phyloP scores from a whole-genome alignment of 2,888 invertebrate species.

The Sthenelais limicola region DNA sequence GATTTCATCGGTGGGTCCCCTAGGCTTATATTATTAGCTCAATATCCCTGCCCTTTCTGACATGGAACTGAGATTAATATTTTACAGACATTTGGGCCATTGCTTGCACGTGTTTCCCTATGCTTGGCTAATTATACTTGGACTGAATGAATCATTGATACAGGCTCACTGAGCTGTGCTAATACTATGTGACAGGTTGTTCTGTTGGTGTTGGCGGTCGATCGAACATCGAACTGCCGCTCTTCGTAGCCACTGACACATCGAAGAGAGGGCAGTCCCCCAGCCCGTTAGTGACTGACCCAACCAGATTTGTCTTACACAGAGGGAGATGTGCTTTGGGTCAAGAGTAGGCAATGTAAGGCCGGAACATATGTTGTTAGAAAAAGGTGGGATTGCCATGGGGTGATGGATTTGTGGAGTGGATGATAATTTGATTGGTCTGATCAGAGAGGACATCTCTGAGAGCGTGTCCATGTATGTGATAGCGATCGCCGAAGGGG shows the following conservation, averaged over 20 bases:
- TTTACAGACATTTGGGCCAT: slow-evolving; percentile 23
- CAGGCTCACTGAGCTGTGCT: slow-evolving; percentile 30
- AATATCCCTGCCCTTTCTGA: slow-evolving; percentile 34
- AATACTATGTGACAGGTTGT: slow-evolving; percentile 36
- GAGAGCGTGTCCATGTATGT: too few species aligned
- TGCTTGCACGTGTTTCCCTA: background rate
- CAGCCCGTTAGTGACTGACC: too few species aligned
- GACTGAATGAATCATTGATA: slow-evolving; percentile 27
- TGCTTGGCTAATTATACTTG: slow-evolving; percentile 29
- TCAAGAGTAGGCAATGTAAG: too few species aligned
- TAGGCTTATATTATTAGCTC: slow-evolving; percentile 36
- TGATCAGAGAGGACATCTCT: background rate
- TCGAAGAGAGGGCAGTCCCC: too few species aligned
- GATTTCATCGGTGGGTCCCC: too few species aligned
- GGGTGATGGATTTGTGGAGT: background rate
- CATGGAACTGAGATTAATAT: slow-evolving; percentile 36
- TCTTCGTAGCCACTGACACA: background rate
- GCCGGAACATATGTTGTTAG: too few species aligned
- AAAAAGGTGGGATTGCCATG: too few species aligned
- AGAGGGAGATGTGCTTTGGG: too few species aligned
- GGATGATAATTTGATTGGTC: background rate
- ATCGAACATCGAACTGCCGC: slow-evolving; percentile 11
- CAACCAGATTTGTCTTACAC: too few species aligned
- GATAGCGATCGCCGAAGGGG: too few species aligned
- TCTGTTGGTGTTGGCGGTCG: slow-evolving; percentile 31